These are phyloP conservation scores for Sphaerodactylus townsendi DNA, from an alignment of 2,113 vertebrate genomes.

Conservation along the genomic window DNA sequence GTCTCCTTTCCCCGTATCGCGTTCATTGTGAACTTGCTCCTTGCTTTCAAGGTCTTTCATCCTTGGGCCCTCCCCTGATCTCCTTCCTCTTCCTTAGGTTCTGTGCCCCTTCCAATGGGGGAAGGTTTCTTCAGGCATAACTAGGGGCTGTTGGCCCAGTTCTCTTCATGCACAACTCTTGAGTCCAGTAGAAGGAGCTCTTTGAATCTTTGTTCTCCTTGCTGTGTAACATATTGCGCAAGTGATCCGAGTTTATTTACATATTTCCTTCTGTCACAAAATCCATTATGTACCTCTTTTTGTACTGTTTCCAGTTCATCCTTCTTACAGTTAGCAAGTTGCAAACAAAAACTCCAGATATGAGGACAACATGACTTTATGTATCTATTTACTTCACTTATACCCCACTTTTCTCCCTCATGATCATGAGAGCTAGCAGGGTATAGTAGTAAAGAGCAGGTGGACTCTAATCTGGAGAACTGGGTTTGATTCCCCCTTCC, in stretches of 20 bases:
- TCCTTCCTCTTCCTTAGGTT: neutral
- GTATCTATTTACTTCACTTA: too few relatives aligned
- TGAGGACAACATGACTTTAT: neutral
- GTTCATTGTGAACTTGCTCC: neutral
- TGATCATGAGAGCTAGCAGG: too few relatives aligned
- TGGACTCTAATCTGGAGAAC: too few relatives aligned
- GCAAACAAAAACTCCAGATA: neutral
- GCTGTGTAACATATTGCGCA: neutral
- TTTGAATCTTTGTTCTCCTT: too few relatives aligned
- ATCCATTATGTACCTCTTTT: neutral
- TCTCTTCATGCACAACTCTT: neutral
- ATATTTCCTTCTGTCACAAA: neutral
- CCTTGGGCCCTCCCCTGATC: neutral
- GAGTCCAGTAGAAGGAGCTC: neutral
- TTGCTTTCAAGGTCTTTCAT: neutral
- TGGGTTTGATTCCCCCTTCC: too few relatives aligned
- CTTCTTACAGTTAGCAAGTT: neutral
- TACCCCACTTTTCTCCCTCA: too few relatives aligned
- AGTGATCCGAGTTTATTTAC: neutral
- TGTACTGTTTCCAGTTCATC: neutral
- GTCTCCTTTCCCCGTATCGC: neutral
- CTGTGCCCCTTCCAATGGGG: neutral
- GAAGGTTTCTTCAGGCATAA: neutral
- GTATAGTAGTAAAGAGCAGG: too few relatives aligned
- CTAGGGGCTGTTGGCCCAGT: neutral